phyloP scores from a whole-genome alignment of 2,888 invertebrate species.

The Nephrotoma appendiculata region DNA sequence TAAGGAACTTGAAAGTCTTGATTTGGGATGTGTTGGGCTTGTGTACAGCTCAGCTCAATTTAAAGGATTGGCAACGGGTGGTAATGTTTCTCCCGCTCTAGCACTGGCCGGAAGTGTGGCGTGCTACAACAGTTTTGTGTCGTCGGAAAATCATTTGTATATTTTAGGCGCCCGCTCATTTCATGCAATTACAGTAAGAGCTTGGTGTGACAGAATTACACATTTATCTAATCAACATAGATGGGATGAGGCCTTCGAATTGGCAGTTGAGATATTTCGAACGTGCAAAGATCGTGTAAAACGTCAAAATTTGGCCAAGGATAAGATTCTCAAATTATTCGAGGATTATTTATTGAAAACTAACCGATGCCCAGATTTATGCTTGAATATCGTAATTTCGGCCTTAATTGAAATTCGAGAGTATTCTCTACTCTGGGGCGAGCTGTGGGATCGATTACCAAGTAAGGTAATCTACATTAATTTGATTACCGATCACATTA shows the following conservation, averaged over 20 bases:
- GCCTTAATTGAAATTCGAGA: slow-evolving; percentile 30
- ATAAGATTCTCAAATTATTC: slow-evolving; percentile 32
- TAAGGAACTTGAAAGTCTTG: slow-evolving; percentile 70
- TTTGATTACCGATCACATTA: slow-evolving; percentile 53
- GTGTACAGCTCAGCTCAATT: slow-evolving; percentile 76
- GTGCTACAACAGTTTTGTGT: slow-evolving; percentile 57
- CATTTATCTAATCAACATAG: slow-evolving; percentile 43
- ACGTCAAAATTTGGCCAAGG: slow-evolving; percentile 30
- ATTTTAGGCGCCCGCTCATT: slow-evolving; percentile 50
- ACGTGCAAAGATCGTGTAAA: slow-evolving; percentile 28
- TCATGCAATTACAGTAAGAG: slow-evolving; percentile 43
- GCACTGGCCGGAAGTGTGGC: slow-evolving; percentile 43
- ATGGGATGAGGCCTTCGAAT: slow-evolving; percentile 41
- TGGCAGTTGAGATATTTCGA: slow-evolving; percentile 36
- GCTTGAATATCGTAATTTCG: slow-evolving; percentile 27
- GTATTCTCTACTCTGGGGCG: slow-evolving; percentile 41
- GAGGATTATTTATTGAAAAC: slow-evolving; percentile 32
- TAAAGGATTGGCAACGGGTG: slow-evolving; percentile 87
- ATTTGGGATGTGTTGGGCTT: slow-evolving; percentile 64
- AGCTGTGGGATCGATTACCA: slow-evolving; percentile 43
- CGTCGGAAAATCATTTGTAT: slow-evolving; percentile 50
- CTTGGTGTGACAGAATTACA: slow-evolving; percentile 51
- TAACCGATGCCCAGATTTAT: slow-evolving; percentile 28
- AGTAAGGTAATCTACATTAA: slow-evolving; percentile 47
- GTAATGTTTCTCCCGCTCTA: slow-evolving; percentile 63